A percentile compares a stretch with the other conserved stretches of the same genome.
phyloP scores from a whole-genome alignment of 2,797 vertebrate species.

The Odontamblyopus rebecca region DNA sequence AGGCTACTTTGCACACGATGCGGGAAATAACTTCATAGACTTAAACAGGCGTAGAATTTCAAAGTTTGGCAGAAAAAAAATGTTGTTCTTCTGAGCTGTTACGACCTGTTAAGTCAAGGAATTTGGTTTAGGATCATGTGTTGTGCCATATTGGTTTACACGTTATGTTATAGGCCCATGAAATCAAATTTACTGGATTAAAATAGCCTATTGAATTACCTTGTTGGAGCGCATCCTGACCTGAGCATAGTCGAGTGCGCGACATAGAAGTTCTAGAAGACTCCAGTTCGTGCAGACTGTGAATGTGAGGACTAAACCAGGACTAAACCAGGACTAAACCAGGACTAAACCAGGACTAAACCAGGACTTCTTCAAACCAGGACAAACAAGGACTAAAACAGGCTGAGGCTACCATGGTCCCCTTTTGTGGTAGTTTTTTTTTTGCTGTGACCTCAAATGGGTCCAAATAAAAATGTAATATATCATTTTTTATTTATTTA shows the following conservation, averaged over 20 bases:
- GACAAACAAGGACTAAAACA: background rate
- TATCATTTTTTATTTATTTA: too few species aligned
- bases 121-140: background rate
- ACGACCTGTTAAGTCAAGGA: background rate
- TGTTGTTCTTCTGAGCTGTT: background rate
- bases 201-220: background rate
- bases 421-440: background rate
- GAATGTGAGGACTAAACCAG: background rate
- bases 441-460: background rate
- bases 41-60: background rate
- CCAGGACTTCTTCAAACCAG: background rate
- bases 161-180: background rate
- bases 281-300: background rate
- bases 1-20: background rate
- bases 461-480: background rate
- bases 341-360: background rate
- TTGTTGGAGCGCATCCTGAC: background rate
- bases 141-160: background rate
- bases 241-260: background rate
- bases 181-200: background rate
- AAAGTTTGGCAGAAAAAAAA: background rate
- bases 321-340: background rate
- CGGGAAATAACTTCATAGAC: background rate
- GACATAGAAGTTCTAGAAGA: background rate
- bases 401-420: background rate